Evolutionary conservation across 2,888 invertebrate genomes (phyloP), one percentile per base, ranked within the genome.

Genomic region (Lingula anatina): DNA sequence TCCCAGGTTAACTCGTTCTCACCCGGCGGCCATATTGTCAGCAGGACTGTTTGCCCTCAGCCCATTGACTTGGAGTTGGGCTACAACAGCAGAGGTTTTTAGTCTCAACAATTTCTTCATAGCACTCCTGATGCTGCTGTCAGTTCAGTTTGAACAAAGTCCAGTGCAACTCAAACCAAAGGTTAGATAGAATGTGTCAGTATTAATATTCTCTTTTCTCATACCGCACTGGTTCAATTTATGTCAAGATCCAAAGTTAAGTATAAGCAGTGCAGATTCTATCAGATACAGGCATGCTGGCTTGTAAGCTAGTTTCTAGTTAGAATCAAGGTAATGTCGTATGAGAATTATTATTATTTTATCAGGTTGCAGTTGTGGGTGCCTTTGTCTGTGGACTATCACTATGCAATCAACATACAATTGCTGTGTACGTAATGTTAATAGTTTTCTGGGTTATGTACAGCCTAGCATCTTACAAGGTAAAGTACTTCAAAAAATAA

Each of bases 371-470:
- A 0, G 37, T 55, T 20, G 3, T 62, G 18, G 70, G 72, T 40
- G 57, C 70, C 2, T 66, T 73, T 46, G 49, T 67, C 15, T 66
- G 70, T 57, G 71, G 70, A 1, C 55, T 75, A 26, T 61, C 71
- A 4, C 56, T 73, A 20, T 65, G 66, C 50, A 73, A 73, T 51
- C 75, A 75, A 48, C 75, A 75, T 53, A 73, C 73, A n/a, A 59
- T 65, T 38, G 62, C 70, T 2, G 46, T 73, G 9, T 71, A 70
- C 55, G 62, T 72, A 3, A 36, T 49, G 5, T 52, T 55, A 25
- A 47, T 71, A 24, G 67, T 60, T 5, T 41, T 63, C 3, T 73
- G 70, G 68, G 69, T 66, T 5, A 38, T 69, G 4, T 46, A 45
- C 20, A 52, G 50, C 9, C 56, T 47, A 15, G 15, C 9, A 15